Base-by-base conservation (phyloP, 2,797 vertebrate species). In the Cygnus olor region DNA sequence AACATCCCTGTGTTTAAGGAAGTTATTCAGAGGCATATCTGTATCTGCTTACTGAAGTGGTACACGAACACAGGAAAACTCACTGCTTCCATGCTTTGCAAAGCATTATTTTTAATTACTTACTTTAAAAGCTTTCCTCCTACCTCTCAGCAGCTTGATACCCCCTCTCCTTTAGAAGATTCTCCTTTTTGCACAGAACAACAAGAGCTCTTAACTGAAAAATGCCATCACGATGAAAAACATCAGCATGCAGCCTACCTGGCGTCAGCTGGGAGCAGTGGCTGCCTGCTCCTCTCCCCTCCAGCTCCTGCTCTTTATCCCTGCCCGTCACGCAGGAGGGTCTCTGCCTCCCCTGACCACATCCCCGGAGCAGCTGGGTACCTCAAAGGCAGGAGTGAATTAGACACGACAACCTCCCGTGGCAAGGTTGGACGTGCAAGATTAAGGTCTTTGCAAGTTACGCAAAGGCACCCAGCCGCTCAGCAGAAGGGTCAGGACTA, bases 381-480 rank as follows among this genome's bases (percentile, higher is more conserved):
- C 4, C 77, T 66, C 63, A 73, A 15, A 25, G 21, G 36, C 38
- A 66, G 42, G 49, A 79, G 13, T 51, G 60, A 68, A 81, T 79
- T 53, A 57, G 81, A 57, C 11, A 56, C 1, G 0, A 28, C 24
- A 22, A 13, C 0, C 0, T 69, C 13, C 53, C 20, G 5, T 15
- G 34, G 40, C 79, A 83, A 61, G 36, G 6, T 4, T 78, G 56
- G 20, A 40, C 20, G 89, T n/a, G 28, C 18, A 69, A 38, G 49
- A 83, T 74, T 74, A 63, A 80, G 64, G 65, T 24, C 14, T 71
- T 79, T 40, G 27, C 47, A 54, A 34, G 57, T 57, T 82, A 38
- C 7, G 72, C 42, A 88, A 64, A 82, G 38, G 40, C 65, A 81
- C 47, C 20, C 32, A 84, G 19, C n/a, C 81, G 66, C 65, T 30